Evolutionary conservation across 2,797 vertebrate species (phyloP), one percentile per base, ranked within the genome.

Genomic region (Onychomys leucogaster): DNA sequence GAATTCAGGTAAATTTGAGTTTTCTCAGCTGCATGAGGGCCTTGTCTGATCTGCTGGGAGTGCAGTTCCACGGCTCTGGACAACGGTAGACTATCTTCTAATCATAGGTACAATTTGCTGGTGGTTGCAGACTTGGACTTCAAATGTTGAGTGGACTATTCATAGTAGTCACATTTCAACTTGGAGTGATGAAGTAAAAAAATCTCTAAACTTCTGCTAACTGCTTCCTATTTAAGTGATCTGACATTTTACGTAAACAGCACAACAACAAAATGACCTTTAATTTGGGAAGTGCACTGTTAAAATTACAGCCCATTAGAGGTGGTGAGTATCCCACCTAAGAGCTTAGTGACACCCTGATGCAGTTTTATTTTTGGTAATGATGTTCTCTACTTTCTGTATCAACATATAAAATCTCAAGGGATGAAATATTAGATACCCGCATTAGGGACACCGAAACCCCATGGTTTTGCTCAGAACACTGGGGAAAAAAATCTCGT

Each of bases 41-140:
- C n/a, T 82, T 59, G 55, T 57, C n/a, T 37, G 13, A n/a, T 23
- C 16, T 59, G 59, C 23, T 57, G 23, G 10, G 78, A n/a, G 57
- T 81, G 78, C 3, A 2, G 41, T 82, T 82, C 80, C 27, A 37
- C 23, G 59, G 23, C 80, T 59, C 55, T 59, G 21, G 21, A 59
- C 59, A n/a, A 81, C 5, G 32, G 27, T 65, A 19, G 34, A n/a
- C 43, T 19, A 13, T 32, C 29, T 49, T 57, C 55, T 57, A 81
- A 8, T 27, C 12, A 37, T n/a, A 80, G 29, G 32, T n/a, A 29
- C 21, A 13, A 99, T 99, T 97, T 99, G 94, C 98, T 99, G 98
- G 99, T 99, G 99, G 97, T 99, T 93, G 99, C 98, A 99, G 99
- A 96, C 98, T 99, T 81, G 98, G 99, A 93, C 0, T 99, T 85